Percentiles rank a stretch among this genome's conserved stretches.
Conservation (phyloP, 2,888 invertebrate genomes). For the Drosophila borborema region DNA sequence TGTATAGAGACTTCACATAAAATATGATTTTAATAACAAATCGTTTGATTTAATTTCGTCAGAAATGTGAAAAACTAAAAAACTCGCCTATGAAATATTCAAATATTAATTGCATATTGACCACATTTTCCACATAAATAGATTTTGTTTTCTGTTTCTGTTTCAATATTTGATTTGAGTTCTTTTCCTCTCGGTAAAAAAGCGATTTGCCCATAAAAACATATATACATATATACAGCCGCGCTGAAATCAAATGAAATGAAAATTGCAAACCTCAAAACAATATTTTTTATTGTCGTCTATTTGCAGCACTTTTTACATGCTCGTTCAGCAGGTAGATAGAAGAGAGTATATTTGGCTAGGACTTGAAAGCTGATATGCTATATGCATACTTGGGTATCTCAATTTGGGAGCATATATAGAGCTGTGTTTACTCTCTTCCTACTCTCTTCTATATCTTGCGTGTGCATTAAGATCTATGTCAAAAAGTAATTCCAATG, state of each 20-base stretch:
- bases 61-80: neutral
- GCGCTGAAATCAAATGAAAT: constrained; percentile 44
- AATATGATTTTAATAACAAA: constrained; percentile 22
- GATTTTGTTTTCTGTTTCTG: constrained; percentile 7
- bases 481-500: neutral
- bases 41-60: constrained; percentile 10
- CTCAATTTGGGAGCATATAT: neutral
- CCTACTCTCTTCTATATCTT: neutral
- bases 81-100: constrained; percentile 20
- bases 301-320: neutral
- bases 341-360: neutral
- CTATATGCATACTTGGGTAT: too few species aligned
- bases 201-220: constrained; percentile 10
- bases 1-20: neutral
- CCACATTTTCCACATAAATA: constrained; percentile 64
- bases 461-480: neutral
- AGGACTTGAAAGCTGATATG: neutral
- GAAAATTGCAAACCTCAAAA: constrained; percentile 51
- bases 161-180: constrained; percentile 14
- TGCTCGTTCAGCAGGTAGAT: neutral
- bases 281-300: constrained; percentile 29
- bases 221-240: neutral
- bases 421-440: too few species aligned
- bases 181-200: constrained; percentile 12
- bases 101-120: constrained; percentile 54